phyloP scores from a whole-genome alignment of 1,140 invertebrate species.

The Dolichoris vasculosae region DNA sequence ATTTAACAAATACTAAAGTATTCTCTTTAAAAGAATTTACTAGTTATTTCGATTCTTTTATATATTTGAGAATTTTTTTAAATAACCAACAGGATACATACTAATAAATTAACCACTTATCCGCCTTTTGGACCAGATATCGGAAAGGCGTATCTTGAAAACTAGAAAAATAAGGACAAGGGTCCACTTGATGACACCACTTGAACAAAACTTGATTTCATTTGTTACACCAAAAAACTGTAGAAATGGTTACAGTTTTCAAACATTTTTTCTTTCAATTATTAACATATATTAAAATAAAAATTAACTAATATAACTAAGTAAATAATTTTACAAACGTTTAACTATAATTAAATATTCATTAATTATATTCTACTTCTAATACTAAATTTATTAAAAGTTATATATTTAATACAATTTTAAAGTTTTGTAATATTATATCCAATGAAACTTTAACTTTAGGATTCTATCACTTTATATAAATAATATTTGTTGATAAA shows the following conservation, averaged over 20 bases:
- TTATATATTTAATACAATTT: too few species aligned
- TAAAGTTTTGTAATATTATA: too few species aligned
- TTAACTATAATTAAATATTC: background rate
- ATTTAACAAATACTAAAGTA: background rate
- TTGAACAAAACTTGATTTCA: background rate
- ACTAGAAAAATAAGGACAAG: constrained; percentile 34
- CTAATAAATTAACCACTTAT: constrained; percentile 27
- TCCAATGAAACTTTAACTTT: too few species aligned
- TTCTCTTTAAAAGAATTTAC: too few species aligned
- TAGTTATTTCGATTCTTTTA: background rate
- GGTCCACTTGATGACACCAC: background rate
- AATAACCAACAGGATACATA: background rate
- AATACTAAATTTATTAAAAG: too few species aligned
- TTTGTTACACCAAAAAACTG: background rate
- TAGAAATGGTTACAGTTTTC: background rate
- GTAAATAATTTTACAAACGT: background rate
- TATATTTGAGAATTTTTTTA: background rate
- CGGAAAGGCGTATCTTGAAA: background rate
- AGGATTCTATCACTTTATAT: too few species aligned
- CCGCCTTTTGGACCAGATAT: constrained; percentile 52
- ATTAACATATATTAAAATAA: background rate
- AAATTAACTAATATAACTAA: background rate
- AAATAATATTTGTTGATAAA: background rate
- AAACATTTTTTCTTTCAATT: background rate
- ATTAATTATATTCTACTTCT: too few species aligned